phyloP scores from a whole-genome alignment of 2,113 vertebrate genomes.

The Oreocharis arfaki region DNA sequence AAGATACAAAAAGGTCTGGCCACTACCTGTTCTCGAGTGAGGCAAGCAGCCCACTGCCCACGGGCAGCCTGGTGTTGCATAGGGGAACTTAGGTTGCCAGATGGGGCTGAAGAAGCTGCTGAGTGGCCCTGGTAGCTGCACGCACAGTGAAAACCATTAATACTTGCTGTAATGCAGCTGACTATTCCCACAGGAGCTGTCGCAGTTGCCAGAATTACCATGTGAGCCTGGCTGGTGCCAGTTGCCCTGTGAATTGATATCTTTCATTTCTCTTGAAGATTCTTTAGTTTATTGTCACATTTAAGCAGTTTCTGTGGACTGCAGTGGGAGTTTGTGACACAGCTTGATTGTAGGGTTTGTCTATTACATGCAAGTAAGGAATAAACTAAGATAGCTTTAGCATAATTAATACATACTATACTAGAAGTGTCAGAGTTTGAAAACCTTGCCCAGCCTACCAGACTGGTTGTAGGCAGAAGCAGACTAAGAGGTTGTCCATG shows the following conservation, averaged over 20 bases:
- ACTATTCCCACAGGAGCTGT: neutral
- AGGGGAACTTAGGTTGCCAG: neutral
- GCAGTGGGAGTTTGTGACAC: neutral
- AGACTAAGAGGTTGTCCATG: neutral
- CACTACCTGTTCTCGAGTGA: neutral
- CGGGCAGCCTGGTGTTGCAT: rapidly evolving
- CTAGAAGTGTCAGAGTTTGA: neutral
- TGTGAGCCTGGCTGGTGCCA: neutral
- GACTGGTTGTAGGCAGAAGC: neutral
- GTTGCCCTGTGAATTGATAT: neutral
- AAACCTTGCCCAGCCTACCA: neutral
- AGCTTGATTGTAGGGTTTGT: neutral
- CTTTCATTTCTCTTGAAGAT: neutral
- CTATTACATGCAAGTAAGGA: neutral
- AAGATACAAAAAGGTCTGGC: neutral
- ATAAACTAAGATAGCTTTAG: neutral
- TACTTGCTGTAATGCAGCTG: neutral
- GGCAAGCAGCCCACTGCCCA: neutral
- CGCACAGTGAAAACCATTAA: neutral
- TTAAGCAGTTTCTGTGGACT: neutral
- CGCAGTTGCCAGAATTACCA: neutral
- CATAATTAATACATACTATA: neutral
- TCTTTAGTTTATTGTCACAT: neutral
- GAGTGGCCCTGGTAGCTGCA: neutral
- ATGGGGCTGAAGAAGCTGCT: neutral